Evolutionary conservation across 2,113 vertebrate genomes (phyloP).

Genomic region (Rhadina sibilatrix): DNA sequence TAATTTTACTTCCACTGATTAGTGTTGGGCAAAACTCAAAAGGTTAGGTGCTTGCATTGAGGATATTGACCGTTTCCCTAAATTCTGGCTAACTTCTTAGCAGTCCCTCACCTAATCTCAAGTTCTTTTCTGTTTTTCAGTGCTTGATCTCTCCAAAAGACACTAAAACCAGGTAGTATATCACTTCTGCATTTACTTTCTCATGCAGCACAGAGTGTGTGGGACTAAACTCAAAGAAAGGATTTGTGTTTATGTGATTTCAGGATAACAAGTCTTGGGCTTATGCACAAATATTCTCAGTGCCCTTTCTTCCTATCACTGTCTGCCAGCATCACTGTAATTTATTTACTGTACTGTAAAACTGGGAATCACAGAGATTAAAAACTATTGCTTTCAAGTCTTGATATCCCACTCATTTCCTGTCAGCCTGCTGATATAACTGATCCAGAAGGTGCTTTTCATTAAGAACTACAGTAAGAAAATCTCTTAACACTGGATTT

Average conservation of each 20-base stretch:
- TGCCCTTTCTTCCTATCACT: not conserved
- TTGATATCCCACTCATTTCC: conserved; percentile 63
- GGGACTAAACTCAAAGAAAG: not conserved
- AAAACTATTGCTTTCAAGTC: conserved; percentile 49
- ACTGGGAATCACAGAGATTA: conserved; percentile 38
- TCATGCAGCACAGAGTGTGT: not conserved
- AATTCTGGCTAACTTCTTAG: not conserved
- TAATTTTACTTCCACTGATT: not conserved
- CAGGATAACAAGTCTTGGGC: not conserved
- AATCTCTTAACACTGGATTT: conserved; percentile 47
- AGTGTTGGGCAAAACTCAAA: not conserved
- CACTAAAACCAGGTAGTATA: not conserved
- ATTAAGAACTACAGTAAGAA: conserved; percentile 40
- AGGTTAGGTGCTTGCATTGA: not conserved
- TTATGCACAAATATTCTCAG: not conserved
- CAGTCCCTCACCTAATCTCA: not conserved
- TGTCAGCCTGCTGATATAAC: conserved; percentile 43
- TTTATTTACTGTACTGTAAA: conserved; percentile 4
- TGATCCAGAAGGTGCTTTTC: conserved; percentile 53
- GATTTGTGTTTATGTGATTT: not conserved
- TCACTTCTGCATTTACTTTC: not conserved
- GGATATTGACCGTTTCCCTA: not conserved
- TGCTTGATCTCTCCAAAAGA: not conserved
- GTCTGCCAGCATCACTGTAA: not conserved
- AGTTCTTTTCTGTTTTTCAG: not conserved